phyloP scores from a whole-genome alignment of 2,888 invertebrate genomes.

The Pseudeuparius sepicola region DNA sequence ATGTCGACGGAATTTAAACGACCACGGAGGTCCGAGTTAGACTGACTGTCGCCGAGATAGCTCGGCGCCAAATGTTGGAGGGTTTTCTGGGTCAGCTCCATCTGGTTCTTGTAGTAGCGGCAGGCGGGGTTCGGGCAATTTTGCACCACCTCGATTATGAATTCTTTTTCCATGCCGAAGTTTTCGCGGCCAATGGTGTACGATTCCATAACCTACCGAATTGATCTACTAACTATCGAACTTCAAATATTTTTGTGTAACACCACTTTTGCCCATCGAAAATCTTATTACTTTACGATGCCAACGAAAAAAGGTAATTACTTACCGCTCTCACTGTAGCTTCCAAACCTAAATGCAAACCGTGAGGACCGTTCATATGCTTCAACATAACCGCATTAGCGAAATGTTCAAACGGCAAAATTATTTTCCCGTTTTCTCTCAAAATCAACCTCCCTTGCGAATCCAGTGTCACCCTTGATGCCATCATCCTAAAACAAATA shows the following conservation, averaged over 20 bases:
- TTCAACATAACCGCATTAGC: slow-evolving; percentile 86
- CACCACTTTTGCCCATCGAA: too few relatives aligned
- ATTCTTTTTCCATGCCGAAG: slow-evolving; percentile 84
- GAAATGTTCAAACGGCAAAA: slow-evolving; percentile 81
- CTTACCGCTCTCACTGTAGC: slow-evolving; percentile 74
- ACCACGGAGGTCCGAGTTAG: slow-evolving; percentile 20
- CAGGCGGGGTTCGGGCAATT: slow-evolving; percentile 83
- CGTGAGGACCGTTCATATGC: slow-evolving; percentile 83
- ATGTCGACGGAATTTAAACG: slow-evolving; percentile 28
- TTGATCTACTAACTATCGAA: too few relatives aligned
- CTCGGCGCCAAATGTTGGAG: slow-evolving; percentile 53
- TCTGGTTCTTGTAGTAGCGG: slow-evolving; percentile 76
- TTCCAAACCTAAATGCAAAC: slow-evolving; percentile 72
- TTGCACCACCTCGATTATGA: slow-evolving; percentile 79
- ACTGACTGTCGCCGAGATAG: slow-evolving; percentile 37
- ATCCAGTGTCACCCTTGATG: slow-evolving; percentile 73
- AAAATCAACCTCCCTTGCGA: slow-evolving; percentile 74
- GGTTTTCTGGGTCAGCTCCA: slow-evolving; percentile 62
- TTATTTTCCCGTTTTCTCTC: slow-evolving; percentile 80
- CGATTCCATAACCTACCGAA: too few relatives aligned
- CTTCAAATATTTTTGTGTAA: too few relatives aligned
- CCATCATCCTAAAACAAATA: slow-evolving; percentile 61
- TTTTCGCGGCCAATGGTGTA: slow-evolving; percentile 75
- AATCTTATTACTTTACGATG: too few relatives aligned
- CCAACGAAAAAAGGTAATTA: too few relatives aligned